phyloP scores from a whole-genome alignment of 2,797 vertebrate genomes.

The Melopsittacus undulatus region DNA sequence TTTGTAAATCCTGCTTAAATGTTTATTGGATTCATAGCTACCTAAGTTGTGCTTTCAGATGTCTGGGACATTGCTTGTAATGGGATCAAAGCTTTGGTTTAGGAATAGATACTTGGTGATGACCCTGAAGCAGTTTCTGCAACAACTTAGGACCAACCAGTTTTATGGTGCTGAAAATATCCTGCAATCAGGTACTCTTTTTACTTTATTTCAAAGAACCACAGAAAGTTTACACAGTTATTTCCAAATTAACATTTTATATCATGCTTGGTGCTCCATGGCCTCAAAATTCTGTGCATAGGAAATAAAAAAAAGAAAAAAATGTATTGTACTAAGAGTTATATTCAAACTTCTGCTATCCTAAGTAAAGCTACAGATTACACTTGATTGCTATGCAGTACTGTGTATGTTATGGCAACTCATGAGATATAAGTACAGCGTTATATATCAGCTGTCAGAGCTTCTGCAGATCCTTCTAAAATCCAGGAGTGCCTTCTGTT shows the following conservation, averaged over 20 bases:
- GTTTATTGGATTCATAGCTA: neutral
- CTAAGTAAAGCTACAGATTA: neutral
- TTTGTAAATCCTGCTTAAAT: neutral
- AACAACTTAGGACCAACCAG: neutral
- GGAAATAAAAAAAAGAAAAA: neutral
- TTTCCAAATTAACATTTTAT: neutral
- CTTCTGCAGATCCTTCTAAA: slow-evolving; percentile 12
- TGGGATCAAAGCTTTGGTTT: neutral
- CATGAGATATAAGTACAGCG: neutral
- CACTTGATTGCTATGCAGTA: neutral
- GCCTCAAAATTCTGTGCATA: neutral
- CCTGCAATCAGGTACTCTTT: neutral
- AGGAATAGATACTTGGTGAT: neutral
- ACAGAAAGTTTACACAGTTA: neutral
- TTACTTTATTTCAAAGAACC: neutral
- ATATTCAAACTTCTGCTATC: neutral
- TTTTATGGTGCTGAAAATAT: neutral
- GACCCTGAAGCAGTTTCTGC: neutral
- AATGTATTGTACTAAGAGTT: neutral
- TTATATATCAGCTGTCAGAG: neutral
- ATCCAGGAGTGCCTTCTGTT: neutral
- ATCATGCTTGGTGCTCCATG: neutral
- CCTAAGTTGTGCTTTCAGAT: neutral
- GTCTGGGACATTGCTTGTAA: neutral
- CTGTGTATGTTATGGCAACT: neutral